A percentile compares a stretch with the other conserved stretches of the same genome.
Evolutionary conservation across 2,888 invertebrate genomes (phyloP).

Genomic region (Seira sanloemensis): DNA sequence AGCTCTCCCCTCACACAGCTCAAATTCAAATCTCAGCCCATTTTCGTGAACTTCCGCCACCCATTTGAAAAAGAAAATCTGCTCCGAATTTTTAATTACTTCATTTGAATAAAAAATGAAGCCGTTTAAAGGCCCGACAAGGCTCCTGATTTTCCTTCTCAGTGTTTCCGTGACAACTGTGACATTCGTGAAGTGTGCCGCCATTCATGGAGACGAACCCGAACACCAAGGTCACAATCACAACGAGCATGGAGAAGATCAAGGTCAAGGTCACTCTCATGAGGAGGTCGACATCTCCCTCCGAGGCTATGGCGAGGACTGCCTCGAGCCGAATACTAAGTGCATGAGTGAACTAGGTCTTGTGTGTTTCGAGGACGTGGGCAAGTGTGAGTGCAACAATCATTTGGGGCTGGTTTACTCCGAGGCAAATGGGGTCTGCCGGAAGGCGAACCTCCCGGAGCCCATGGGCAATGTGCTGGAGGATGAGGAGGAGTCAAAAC

Average conservation of each 20-base stretch:
- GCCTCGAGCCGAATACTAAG: neutral
- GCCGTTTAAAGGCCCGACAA: too few relatives aligned
- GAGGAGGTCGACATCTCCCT: neutral
- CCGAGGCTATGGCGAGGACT: neutral
- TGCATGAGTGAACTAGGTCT: constrained; percentile 2
- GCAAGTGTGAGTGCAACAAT: constrained; percentile 23
- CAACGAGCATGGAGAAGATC: neutral
- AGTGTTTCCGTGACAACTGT: neutral
- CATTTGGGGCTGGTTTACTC: constrained; percentile 8
- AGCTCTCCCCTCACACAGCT: too few relatives aligned
- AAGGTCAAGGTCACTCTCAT: neutral
- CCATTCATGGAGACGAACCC: neutral
- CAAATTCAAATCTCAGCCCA: neutral
- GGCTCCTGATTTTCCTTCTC: neutral
- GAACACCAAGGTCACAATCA: neutral
- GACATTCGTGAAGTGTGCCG: neutral
- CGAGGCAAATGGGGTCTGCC: neutral
- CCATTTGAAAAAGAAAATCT: too few relatives aligned
- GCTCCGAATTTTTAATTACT: too few relatives aligned
- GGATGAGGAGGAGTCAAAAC: neutral
- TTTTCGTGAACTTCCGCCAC: constrained; percentile 4
- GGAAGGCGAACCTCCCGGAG: neutral
- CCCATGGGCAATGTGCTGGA: constrained; percentile 10
- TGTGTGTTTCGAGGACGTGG: constrained; percentile 9
- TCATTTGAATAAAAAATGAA: neutral